Conservation (phyloP, 2,113 vertebrate genomes). For the Gavialis gangeticus region DNA sequence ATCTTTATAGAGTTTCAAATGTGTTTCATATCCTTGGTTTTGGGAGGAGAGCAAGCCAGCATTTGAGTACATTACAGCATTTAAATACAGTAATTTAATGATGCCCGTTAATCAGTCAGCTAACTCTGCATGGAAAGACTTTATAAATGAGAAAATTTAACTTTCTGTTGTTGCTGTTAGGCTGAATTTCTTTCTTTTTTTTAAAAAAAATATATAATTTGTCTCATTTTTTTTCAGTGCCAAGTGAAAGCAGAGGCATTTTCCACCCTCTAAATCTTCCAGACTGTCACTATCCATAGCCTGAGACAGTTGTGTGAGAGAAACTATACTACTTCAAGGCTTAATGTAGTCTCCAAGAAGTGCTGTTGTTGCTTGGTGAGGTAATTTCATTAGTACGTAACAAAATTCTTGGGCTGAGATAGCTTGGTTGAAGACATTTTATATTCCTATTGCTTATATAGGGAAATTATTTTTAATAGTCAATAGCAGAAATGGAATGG, state of each 20-base stretch:
- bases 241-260: conserved; percentile 48
- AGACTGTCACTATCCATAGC: conserved; percentile 38
- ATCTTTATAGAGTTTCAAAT: conserved; percentile 50
- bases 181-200: neutral
- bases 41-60: conserved; percentile 34
- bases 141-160: conserved; percentile 55
- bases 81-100: conserved; percentile 46
- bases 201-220: neutral
- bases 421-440: conserved; percentile 24
- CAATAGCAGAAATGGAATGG: conserved; percentile 8
- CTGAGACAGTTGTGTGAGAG: conserved; percentile 9
- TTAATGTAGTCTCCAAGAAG: conserved; percentile 34
- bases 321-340: conserved; percentile 10
- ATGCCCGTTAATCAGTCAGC: conserved; percentile 29
- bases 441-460: neutral
- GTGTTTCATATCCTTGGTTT: conserved; percentile 64
- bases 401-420: conserved; percentile 19
- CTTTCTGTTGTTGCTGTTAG: conserved; percentile 17
- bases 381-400: conserved; percentile 40
- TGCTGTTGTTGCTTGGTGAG: conserved; percentile 35
- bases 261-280: conserved; percentile 51
- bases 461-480: conserved; percentile 30
- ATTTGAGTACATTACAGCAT: conserved; percentile 9
- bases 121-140: conserved; percentile 8
- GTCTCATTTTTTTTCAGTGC: conserved; percentile 12